Conservation (phyloP, 2,113 vertebrate species). For the Danio rerio region DNA sequence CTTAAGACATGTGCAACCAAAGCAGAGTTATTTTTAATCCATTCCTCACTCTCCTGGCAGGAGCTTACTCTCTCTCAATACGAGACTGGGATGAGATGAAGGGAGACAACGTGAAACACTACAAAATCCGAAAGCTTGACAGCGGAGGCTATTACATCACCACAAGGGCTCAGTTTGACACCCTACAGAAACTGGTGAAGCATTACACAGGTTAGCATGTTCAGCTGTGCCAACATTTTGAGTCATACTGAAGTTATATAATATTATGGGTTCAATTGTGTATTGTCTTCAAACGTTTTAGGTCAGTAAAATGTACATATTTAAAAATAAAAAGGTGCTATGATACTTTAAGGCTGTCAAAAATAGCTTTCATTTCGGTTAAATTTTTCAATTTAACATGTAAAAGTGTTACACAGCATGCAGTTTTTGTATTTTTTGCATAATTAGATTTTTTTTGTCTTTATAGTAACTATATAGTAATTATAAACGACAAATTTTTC, state of each 20-base stretch:
- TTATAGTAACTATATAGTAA: too few species aligned
- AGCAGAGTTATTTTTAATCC: background rate
- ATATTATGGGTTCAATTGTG: background rate
- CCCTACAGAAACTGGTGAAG: slow-evolving; percentile 94
- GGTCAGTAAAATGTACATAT: too few species aligned
- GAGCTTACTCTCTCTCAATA: slow-evolving; percentile 97
- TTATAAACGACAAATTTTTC: too few species aligned
- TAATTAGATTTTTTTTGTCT: too few species aligned
- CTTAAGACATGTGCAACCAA: background rate
- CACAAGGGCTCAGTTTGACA: slow-evolving; percentile 95
- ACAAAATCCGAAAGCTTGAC: slow-evolving; percentile 99
- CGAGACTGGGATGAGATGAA: slow-evolving; percentile 96
- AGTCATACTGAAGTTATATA: background rate
- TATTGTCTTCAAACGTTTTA: too few species aligned
- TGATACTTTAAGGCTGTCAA: too few species aligned
- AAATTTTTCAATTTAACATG: too few species aligned
- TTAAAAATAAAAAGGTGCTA: too few species aligned
- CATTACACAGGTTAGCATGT: slow-evolving; percentile 89
- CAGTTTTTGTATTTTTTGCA: too few species aligned
- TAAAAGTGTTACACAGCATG: too few species aligned
- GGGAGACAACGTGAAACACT: slow-evolving; percentile 99
- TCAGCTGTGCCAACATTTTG: background rate
- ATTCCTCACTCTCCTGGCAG: slow-evolving; percentile 67
- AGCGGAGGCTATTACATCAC: slow-evolving; percentile 98
- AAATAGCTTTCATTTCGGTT: too few species aligned